Percentiles rank a stretch among this genome's conserved stretches.
These are phyloP conservation scores for Chrysomallon squamiferum DNA, from an alignment of 1,140 invertebrate species.

Conservation along the genomic window DNA sequence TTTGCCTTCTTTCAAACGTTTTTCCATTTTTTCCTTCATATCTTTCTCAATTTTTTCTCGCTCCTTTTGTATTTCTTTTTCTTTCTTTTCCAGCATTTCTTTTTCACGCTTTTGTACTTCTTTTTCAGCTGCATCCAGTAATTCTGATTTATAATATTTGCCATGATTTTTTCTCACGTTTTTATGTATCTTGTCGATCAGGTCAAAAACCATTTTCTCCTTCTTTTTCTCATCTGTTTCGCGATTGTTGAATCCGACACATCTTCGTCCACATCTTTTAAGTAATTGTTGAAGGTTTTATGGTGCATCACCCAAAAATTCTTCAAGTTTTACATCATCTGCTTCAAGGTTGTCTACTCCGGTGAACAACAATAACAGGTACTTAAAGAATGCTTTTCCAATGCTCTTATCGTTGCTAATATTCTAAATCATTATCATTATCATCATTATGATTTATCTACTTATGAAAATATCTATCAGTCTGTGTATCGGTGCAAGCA, in stretches of 20 bases:
- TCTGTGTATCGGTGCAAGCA: no score
- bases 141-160: background rate
- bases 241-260: slow-evolving; percentile 2
- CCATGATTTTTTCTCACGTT: background rate
- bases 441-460: no score
- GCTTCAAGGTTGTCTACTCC: background rate
- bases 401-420: no score
- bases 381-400: background rate
- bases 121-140: no score
- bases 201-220: background rate
- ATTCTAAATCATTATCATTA: no score
- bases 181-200: background rate
- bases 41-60: no score
- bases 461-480: no score
- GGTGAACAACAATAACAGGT: slow-evolving; percentile 9
- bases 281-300: background rate
- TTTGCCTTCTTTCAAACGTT: no score
- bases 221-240: background rate
- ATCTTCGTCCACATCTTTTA: background rate
- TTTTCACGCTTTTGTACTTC: no score
- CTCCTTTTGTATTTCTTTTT: no score
- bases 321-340: background rate
- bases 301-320: background rate
- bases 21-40: no score
- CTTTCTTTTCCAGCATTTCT: no score